phyloP scores from a whole-genome alignment of 2,888 invertebrate genomes.

The Autographa pulchrina region DNA sequence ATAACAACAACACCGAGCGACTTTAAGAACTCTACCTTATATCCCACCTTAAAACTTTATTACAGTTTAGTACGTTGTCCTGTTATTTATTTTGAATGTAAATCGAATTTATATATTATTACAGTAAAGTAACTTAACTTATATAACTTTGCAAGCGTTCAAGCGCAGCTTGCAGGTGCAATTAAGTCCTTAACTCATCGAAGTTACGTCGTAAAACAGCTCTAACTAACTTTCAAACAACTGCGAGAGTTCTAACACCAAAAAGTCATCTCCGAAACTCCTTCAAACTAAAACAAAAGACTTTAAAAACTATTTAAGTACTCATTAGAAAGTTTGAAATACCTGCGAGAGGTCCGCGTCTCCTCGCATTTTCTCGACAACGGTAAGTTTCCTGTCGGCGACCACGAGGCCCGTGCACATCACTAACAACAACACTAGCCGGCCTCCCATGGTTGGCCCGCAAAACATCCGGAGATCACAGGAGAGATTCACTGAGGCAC shows the following conservation, averaged over 20 bases:
- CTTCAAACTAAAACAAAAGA: conserved; percentile 46
- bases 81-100: conserved; percentile 16
- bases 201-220: conserved; percentile 39
- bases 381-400: conserved; percentile 85
- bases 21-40: background rate
- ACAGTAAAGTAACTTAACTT: conserved; percentile 1
- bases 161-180: conserved; percentile 24
- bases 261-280: conserved; percentile 27
- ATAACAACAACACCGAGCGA: conserved; percentile 5
- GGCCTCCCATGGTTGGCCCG: conserved; percentile 77
- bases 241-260: conserved; percentile 28
- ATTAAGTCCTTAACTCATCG: conserved; percentile 17
- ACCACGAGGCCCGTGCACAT: conserved; percentile 72
- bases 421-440: conserved; percentile 82
- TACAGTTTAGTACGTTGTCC: background rate
- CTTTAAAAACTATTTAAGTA: conserved; percentile 51
- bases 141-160: conserved; percentile 14
- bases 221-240: conserved; percentile 33
- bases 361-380: conserved; percentile 91
- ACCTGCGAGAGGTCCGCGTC: conserved; percentile 92
- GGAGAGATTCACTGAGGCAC: conserved; percentile 71
- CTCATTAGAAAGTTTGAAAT: conserved; percentile 75
- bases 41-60: conserved; percentile 16
- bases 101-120: conserved; percentile 6
- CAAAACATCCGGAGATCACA: conserved; percentile 73